phyloP scores from a whole-genome alignment of 2,113 vertebrate genomes.

The Protobothrops flavoviridis region DNA sequence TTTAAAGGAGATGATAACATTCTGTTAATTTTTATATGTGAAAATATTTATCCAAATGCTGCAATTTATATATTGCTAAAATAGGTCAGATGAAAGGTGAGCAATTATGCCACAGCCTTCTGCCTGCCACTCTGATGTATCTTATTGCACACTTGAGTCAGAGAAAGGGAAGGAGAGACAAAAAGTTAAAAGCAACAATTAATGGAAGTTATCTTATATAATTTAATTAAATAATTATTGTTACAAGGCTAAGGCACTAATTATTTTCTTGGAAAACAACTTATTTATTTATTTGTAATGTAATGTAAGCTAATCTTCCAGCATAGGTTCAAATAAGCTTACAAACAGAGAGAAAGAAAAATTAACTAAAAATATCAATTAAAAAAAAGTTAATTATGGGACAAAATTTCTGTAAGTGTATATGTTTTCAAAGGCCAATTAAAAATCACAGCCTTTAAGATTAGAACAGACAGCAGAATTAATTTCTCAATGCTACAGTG shows the following conservation, averaged over 20 bases:
- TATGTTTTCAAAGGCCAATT: not conserved
- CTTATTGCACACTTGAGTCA: not conserved
- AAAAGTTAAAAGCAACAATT: not conserved
- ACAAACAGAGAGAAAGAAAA: not conserved
- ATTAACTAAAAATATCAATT: not conserved
- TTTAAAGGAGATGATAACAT: not conserved
- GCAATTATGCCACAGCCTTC: not conserved
- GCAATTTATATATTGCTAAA: not conserved
- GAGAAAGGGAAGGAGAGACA: not conserved
- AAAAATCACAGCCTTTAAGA: not conserved
- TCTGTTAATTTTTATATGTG: not conserved
- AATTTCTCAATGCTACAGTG: not conserved
- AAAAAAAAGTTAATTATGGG: not conserved
- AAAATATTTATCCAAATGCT: not conserved
- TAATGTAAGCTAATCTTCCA: not conserved
- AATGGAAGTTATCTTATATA: not conserved
- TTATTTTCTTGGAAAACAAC: not conserved
- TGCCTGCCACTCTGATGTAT: not conserved
- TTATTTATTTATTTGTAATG: not conserved
- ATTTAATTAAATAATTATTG: not conserved
- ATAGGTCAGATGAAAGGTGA: not conserved
- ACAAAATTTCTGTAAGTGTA: not conserved
- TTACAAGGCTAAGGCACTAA: not conserved
- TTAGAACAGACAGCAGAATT: not conserved
- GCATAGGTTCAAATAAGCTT: not conserved